phyloP scores from a whole-genome alignment of 2,888 invertebrate genomes.

The Trisateles emortualis region DNA sequence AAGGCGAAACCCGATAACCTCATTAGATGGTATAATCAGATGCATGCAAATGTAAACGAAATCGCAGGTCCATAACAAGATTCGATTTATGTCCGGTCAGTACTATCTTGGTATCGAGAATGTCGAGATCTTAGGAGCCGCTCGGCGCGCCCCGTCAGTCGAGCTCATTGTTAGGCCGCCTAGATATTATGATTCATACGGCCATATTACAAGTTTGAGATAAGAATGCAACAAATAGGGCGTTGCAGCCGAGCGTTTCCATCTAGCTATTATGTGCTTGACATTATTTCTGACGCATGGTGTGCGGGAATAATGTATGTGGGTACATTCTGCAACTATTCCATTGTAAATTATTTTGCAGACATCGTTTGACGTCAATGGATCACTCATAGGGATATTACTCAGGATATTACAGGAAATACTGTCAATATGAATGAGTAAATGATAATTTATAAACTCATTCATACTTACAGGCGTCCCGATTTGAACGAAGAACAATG shows the following conservation, averaged over 20 bases:
- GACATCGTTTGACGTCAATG: constrained; percentile 49
- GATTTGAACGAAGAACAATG: too few relatives aligned
- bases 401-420: constrained; percentile 33
- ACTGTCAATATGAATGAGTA: constrained; percentile 29
- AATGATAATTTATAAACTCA: too few relatives aligned
- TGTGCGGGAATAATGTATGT: constrained; percentile 56
- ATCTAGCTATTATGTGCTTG: constrained; percentile 69
- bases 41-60: constrained; percentile 72
- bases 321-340: constrained; percentile 55
- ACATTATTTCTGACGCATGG: constrained; percentile 69
- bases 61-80: constrained; percentile 77
- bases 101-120: constrained; percentile 70
- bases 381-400: constrained; percentile 33
- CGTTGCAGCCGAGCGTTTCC: constrained; percentile 76
- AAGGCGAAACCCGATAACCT: constrained; percentile 64
- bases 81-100: constrained; percentile 79
- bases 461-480: too few relatives aligned
- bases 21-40: constrained; percentile 77
- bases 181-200: constrained; percentile 79
- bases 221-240: constrained; percentile 82
- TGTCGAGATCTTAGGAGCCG: constrained; percentile 72
- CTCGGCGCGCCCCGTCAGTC: constrained; percentile 78
- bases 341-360: constrained; percentile 37
- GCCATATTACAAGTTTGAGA: constrained; percentile 73
- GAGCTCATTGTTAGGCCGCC: constrained; percentile 75